Evolutionary conservation across 2,113 vertebrate species (phyloP).

Genomic region (Marcusenius ussheri): DNA sequence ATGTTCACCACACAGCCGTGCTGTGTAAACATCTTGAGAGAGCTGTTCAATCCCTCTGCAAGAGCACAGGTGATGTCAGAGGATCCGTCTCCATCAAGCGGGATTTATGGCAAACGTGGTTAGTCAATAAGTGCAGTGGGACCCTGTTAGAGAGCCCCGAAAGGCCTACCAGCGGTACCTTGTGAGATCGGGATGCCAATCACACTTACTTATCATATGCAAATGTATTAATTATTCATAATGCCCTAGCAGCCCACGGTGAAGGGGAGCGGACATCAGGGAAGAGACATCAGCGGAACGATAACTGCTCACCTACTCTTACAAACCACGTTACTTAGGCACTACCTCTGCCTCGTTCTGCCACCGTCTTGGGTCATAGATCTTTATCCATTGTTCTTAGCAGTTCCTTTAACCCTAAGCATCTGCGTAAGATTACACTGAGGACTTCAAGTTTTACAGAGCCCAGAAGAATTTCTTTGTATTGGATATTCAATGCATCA

Average conservation of each 20-base stretch:
- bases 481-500: background rate
- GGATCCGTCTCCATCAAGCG: background rate
- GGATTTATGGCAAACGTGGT: background rate
- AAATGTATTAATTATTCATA: constrained; percentile 12
- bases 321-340: background rate
- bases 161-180: background rate
- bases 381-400: background rate
- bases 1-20: background rate
- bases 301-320: background rate
- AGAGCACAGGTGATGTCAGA: background rate
- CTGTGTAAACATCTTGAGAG: background rate
- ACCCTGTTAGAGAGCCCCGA: background rate
- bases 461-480: background rate
- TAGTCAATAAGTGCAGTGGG: constrained; percentile 11
- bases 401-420: background rate
- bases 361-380: background rate
- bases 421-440: background rate
- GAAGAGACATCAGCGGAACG: background rate
- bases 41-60: background rate
- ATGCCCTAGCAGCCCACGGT: background rate
- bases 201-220: constrained; percentile 18
- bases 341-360: background rate
- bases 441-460: background rate
- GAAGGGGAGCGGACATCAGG: background rate
- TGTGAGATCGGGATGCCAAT: constrained; percentile 8